Evolutionary conservation across 2,797 vertebrate genomes (phyloP), one percentile per base, ranked within the genome.

Genomic region (Triplophysa yarkandensis): DNA sequence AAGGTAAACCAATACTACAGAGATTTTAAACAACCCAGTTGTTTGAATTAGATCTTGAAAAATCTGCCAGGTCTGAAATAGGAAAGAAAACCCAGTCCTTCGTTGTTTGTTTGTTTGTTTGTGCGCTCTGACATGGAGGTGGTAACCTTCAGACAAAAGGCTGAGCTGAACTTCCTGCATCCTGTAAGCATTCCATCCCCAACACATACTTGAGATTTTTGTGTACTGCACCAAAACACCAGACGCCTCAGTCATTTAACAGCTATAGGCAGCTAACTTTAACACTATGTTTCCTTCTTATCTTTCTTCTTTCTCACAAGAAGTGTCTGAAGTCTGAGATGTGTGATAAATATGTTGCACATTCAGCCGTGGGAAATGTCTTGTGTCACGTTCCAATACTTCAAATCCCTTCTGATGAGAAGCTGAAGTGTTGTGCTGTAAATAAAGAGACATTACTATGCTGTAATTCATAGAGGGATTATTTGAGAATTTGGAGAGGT

Each of bases 361-460:
- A 32, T 5, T 5, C 48, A 3, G 36, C 57, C 10, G 63, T 14
- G 23, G 23, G 23, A 27, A 23, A 54, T 2, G 13, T 1, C 46
- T 48, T 71, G 80, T 80, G 63, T 74, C 80, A 85, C 76, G 78
- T 55, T 63, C 32, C 85, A 84, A 80, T 81, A 71, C 82, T 83
- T 74, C 71, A 80, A 83, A 84, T 83, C 80, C 66, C 78, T 85
- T 88, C 81, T 87, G 71, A 86, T 85, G 76, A 78, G 84, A 68
- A 72, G 86, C 82, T 85, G 54, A 74, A 80, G 67, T 76, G 74
- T 80, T 82, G 77, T 84, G 79, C 88, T 79, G 85, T 89, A 87
- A 85, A 86, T 85, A 85, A 79, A 60, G 74, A 87, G 82, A 81
- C 65, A 85, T 84, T 78, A 39, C 68, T 71, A 66, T 64, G 75